These are phyloP conservation scores for Ernsta delagoae DNA, from an alignment of 2,888 invertebrate genomes.

Conservation along the genomic window DNA sequence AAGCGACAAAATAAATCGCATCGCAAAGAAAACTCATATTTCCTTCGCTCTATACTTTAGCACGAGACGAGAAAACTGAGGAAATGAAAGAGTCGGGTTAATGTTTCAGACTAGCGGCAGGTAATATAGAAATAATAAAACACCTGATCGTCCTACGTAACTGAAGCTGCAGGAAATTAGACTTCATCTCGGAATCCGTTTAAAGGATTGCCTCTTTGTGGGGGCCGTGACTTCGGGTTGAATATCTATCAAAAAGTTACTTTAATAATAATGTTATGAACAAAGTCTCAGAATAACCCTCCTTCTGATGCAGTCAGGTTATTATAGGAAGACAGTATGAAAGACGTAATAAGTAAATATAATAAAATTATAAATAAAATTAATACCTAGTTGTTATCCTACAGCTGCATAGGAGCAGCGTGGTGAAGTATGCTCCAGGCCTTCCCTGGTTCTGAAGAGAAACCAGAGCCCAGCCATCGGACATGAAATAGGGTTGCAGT, in stretches of 20 bases:
- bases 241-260: too few relatives aligned
- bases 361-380: too few relatives aligned
- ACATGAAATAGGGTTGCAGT: too few relatives aligned
- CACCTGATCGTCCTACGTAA: slow-evolving; percentile 32
- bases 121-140: slow-evolving; percentile 35
- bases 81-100: slow-evolving; percentile 31
- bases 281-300: too few relatives aligned
- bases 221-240: not conserved
- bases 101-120: slow-evolving; percentile 24
- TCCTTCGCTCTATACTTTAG: slow-evolving; percentile 18
- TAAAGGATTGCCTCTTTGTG: slow-evolving; percentile 25
- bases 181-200: slow-evolving; percentile 29
- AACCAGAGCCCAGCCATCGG: not conserved
- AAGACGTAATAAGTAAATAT: too few relatives aligned
- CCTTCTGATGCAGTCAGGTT: too few relatives aligned
- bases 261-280: too few relatives aligned
- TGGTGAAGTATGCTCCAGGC: not conserved
- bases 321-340: too few relatives aligned
- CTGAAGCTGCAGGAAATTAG: slow-evolving; percentile 32
- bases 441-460: not conserved
- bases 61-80: slow-evolving; percentile 15
- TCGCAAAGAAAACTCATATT: slow-evolving; percentile 23
- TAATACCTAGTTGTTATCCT: too few relatives aligned
- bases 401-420: too few relatives aligned
- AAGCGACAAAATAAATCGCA: not conserved